Base-by-base conservation (phyloP, 2,888 invertebrate genomes). In the Hyppa rectilinea region DNA sequence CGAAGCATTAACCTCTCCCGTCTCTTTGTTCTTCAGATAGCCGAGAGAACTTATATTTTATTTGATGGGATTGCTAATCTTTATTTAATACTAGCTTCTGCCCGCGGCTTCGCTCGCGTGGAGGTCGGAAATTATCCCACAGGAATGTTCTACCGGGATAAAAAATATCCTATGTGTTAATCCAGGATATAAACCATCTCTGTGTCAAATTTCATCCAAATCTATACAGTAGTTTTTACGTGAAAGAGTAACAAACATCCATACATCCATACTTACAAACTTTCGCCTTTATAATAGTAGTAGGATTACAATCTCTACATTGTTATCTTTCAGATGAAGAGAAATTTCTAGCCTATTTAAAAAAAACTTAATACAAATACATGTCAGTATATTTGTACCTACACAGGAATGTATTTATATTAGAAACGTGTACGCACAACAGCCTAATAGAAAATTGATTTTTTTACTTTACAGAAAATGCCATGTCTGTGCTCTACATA, bases 11-110 rank as follows among this genome's bases (percentile, higher is more conserved):
- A 12, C 52, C 31, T 20, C n/a, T 14, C 20, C 17, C 31, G 38
- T 10, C 20, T 9, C 72, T 63, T 63, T 72, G 64, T 72, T 71
- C 38, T 45, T 20, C 31, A 26, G 43, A 26, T 38, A 36, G 36
- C 50, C 2, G 7, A 38, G n/a, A 23, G 31, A 38, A 45, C 26
- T 45, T 53, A 61, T n/a, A 17, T 70, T 40, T 50, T 36, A n/a
- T n/a, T n/a, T n/a, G n/a, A n/a, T n/a, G n/a, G n/a, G n/a, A n/a
- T n/a, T n/a, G n/a, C n/a, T n/a, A n/a, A n/a, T n/a, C n/a, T n/a
- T n/a, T n/a, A n/a, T n/a, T n/a, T n/a, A n/a, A n/a, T n/a, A 59
- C 17, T 5, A 4, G 17, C 9, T 50, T 50, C 9, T 9, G 4
- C 17, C 50, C 12, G 12, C 47, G 47, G 47, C 1, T 23, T 14